Evolutionary conservation across 2,888 invertebrate species (phyloP).

Genomic region (Dascillus cervinus): DNA sequence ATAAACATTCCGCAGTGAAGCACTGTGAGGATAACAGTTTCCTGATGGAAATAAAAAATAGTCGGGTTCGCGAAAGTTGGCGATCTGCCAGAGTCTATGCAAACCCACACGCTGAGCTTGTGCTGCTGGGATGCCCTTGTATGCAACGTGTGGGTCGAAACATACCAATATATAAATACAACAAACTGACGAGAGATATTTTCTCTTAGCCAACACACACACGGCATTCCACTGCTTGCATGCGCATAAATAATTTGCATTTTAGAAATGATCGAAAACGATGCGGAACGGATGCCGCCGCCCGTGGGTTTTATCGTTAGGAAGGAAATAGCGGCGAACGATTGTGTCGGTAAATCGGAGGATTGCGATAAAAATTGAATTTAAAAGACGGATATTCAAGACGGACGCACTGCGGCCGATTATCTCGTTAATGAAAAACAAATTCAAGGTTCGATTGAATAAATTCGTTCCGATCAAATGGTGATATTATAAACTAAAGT

Average conservation of each 20-base stretch:
- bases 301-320: slow-evolving; percentile 16
- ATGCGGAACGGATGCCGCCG: slow-evolving; percentile 16
- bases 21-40: slow-evolving; percentile 13
- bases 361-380: slow-evolving; percentile 13
- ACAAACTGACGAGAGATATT: slow-evolving; percentile 26
- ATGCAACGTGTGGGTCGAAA: slow-evolving; percentile 27
- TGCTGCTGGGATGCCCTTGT: slow-evolving; percentile 25
- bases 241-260: slow-evolving; percentile 15
- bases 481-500: no score
- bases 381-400: no score
- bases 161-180: slow-evolving; percentile 28
- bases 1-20: no score
- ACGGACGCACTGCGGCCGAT: no score
- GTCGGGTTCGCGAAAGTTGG: slow-evolving; percentile 13
- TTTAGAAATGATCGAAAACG: slow-evolving; percentile 11
- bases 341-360: slow-evolving; percentile 17
- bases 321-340: slow-evolving; percentile 19
- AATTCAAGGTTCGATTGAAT: no score
- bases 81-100: slow-evolving; percentile 15
- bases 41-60: slow-evolving; percentile 11
- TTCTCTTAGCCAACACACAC: slow-evolving; percentile 25
- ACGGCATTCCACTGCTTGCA: slow-evolving; percentile 19
- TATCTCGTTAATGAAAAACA: no score
- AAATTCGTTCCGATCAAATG: no score
- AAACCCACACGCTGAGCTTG: slow-evolving; percentile 25